Base-by-base conservation (phyloP, 2,888 invertebrate species). In the Eupithecia pulchellata region DNA sequence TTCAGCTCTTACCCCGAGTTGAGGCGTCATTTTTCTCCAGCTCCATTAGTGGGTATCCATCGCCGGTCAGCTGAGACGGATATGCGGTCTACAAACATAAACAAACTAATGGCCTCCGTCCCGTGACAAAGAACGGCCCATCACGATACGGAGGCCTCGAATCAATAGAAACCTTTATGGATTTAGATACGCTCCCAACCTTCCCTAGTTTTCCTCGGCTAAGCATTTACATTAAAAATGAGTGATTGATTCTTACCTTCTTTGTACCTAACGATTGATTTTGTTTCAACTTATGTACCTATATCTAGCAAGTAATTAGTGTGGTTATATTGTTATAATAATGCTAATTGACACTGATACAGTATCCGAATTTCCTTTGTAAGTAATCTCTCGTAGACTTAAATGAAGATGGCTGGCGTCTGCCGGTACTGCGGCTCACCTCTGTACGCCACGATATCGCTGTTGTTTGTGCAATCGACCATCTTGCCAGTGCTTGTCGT, bases 81-180 rank as follows among this genome's bases (percentile, higher is more conserved):
- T 86, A 84, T 82, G 84, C 85, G 86, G 85, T 78, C 81, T 82
- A 79, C 88, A 88, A 88, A 90, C 86, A 89, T 89, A 91, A 89
- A 90, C 88, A 89, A 85, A 87, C 86, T 89, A 89, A 91, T 90
- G 89, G 86, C 79, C 74, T 76, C 80, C 82, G 82, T 78, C 82
- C 76, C 81, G 83, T 89, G 90, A 91, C 91, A 91, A 91, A 90
- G 89, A 87, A 86, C 82, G 76, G 81, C 81, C 86, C 86, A 88
- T 89, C 87, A 85, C 77, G 82, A 79, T 78, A 80, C 76, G 81
- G 79, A 84, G 82, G 81, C 83, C 74, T 72, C 72, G 84, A 86
- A 90, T 89, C 89, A 86, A 89, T 89, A 80, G 76, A 74, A 78
- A 61, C 69, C 74, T 62, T 73, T 73, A 75, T 73, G 73, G 75